Conservation (phyloP, 2,888 invertebrate species). For the Drosophila melanosoma region DNA sequence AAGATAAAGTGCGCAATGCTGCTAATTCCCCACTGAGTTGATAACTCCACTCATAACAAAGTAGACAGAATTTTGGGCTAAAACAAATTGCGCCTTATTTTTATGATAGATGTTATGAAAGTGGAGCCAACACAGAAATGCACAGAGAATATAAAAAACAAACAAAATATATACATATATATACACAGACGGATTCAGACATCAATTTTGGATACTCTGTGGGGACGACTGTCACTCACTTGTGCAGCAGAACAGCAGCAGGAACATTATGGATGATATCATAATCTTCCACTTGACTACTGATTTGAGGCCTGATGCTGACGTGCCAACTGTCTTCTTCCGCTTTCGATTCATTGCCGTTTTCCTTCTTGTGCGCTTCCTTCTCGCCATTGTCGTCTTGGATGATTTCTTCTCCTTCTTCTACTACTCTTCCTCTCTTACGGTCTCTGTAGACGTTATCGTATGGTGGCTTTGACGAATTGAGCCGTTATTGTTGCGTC, state of each 20-base stretch:
- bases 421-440: background rate
- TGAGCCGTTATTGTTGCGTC: constrained; percentile 61
- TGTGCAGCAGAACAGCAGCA: constrained; percentile 81
- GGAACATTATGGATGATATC: constrained; percentile 84
- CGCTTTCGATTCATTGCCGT: constrained; percentile 73
- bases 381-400: constrained; percentile 13
- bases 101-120: constrained; percentile 29
- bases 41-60: constrained; percentile 30
- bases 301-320: constrained; percentile 72
- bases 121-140: background rate
- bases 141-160: background rate
- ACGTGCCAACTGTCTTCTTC: constrained; percentile 74
- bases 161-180: background rate
- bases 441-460: background rate
- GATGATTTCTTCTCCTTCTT: background rate
- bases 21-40: constrained; percentile 27
- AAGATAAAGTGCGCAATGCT: constrained; percentile 24
- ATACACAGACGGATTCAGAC: constrained; percentile 33
- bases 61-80: constrained; percentile 11
- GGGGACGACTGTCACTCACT: constrained; percentile 76
- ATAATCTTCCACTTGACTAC: constrained; percentile 84
- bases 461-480: constrained; percentile 42
- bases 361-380: constrained; percentile 50
- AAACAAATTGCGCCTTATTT: constrained; percentile 22
- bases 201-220: constrained; percentile 28